Base-by-base conservation (phyloP, 2,888 invertebrate genomes). In the Orchestes rusci region DNA sequence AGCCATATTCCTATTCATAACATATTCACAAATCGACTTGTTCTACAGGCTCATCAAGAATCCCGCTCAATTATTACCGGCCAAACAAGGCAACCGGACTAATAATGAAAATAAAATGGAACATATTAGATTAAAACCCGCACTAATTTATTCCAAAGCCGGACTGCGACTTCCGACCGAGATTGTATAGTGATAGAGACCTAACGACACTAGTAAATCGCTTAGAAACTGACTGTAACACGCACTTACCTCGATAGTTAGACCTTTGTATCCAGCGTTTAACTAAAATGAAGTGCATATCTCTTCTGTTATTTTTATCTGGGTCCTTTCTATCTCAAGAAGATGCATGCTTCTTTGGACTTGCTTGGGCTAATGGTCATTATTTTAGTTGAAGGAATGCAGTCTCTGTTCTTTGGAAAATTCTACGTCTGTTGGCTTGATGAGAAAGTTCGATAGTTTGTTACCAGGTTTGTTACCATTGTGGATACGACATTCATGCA, bases 131-230 rank as follows among this genome's bases (percentile, higher is more conserved):
- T 61, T 59, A 58, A 36, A 60, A 61, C 61, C 57, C 56, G 55
- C 55, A 58, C 60, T 63, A 62, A 62, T 62, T 62, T 60, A 61
- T 63, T 61, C 61, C 53, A 48, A 59, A 61, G 59, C 58, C 57
- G 62, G 59, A 59, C 59, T 58, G 54, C 36, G 50, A 64, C 62
- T 64, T 64, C 64, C 64, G 61, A 64, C 56, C 58, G 55, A 62
- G 62, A 62, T 61, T 55, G 55, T 57, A 53, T 55, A 56, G 53
- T 57, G 61, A 62, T 62, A 62, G 54, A 58, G 52, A 48, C 57
- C 59, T 65, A 64, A 64, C 63, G 63, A 65, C 58, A 59, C 57
- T 58, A 59, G 61, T 65, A 65, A 64, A 64, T 65, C 60, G 44
- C 37, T 35, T 42, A 35, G 27, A 38, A 31, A 40, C 41, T n/a